Conservation (phyloP, 2,797 vertebrate species). For the Momotus momota region DNA sequence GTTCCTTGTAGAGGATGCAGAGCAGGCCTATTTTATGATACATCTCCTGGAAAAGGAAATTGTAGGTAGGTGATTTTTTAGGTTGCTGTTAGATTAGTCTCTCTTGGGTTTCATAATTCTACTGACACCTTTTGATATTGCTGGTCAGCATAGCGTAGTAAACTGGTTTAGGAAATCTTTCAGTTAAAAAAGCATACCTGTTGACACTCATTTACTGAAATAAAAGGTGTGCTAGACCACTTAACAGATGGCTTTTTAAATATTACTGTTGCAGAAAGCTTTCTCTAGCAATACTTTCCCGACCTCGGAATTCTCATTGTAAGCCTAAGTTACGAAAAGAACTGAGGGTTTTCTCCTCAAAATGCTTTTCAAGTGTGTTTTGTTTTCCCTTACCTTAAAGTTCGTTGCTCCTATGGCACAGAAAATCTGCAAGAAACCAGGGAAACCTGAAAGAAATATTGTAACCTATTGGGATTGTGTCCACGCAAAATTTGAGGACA, state of each 20-base stretch:
- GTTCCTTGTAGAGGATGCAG: background rate
- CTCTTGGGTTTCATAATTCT: conserved; percentile 42
- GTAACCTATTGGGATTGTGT: background rate
- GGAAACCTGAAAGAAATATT: background rate
- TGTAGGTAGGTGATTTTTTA: background rate
- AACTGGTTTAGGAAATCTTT: background rate
- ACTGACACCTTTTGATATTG: conserved; percentile 22
- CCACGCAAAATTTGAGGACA: background rate
- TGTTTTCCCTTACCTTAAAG: background rate
- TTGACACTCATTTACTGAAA: background rate
- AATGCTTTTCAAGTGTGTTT: background rate
- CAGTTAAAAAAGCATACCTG: background rate
- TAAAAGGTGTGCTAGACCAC: background rate
- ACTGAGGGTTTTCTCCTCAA: background rate
- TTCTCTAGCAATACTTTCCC: background rate
- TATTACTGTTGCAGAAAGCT: background rate
- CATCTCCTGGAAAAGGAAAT: conserved; percentile 8
- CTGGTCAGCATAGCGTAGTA: background rate
- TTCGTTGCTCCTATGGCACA: background rate
- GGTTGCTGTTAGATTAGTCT: background rate
- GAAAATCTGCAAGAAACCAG: background rate
- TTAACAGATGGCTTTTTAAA: conserved; percentile 26
- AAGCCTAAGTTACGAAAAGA: background rate
- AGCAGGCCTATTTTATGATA: background rate
- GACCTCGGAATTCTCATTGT: background rate